Evolutionary conservation across 2,113 vertebrate genomes (phyloP), one percentile per base, ranked within the genome.

Genomic region (Ifrita kowaldi): DNA sequence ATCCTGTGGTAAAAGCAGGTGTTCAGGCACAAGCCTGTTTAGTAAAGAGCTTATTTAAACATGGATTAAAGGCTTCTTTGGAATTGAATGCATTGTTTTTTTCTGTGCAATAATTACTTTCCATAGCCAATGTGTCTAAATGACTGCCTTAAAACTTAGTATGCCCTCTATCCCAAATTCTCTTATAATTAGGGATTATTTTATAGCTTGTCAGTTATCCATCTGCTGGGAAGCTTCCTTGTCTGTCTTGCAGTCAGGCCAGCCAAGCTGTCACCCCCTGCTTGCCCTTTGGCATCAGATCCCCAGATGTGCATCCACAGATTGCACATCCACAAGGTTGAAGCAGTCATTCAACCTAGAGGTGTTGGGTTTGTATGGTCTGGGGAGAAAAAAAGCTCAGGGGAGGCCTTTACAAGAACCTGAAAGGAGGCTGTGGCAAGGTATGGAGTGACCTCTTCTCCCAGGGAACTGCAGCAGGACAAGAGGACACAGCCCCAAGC

Each of bases 51-150:
- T 96, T 89, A 73, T 96, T 81, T 92, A 85, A 93, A 90, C 68
- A 74, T 55, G 57, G 86, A 96, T 96, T 96, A 94, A 87, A 59
- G 64, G 95, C 64, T 83, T 90, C 80, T 97, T 92, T 90, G 88
- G 76, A 96, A 91, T 47, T 11, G 86, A 89, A 91, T 85, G 86
- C 13, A 3, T 73, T 94, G 22, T 0, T 24, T 80, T 87, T 59
- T 92, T 76, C 56, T 91, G n/a, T 83, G 84, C 42, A 77, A 35
- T 96, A 97, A 95, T 96, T 95, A 70, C 74, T 96, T 98, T 97
- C 78, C 56, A 82, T 93, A 83, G 62, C 92, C 81, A 82, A 35
- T 91, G 53, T 56, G 37, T 93, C 98, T 91, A 92, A 79, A 74
- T 92, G 95, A 41, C 75, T 93, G 83, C 79, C 92, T 95, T 93